phyloP scores from a whole-genome alignment of 2,797 vertebrate species.

The Anableps anableps region DNA sequence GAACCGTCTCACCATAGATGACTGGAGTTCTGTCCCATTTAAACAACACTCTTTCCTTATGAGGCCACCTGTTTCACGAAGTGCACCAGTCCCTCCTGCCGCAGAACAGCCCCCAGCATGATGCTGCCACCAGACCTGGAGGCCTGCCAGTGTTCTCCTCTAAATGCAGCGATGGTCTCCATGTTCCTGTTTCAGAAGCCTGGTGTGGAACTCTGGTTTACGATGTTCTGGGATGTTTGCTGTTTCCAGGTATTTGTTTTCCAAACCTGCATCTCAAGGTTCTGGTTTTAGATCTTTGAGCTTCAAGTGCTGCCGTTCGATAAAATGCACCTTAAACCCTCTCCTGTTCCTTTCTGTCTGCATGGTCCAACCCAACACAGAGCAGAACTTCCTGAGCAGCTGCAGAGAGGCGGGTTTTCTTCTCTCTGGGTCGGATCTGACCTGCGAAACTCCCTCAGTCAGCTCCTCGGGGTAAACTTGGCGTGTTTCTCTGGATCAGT shows the following conservation, averaged over 20 bases:
- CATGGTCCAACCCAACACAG: background rate
- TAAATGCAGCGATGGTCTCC: no score
- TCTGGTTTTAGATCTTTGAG: background rate
- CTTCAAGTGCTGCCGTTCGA: background rate
- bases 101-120: no score
- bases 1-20: background rate
- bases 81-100: background rate
- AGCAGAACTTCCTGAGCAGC: background rate
- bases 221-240: slow-evolving; percentile 35
- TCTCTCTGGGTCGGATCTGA: background rate
- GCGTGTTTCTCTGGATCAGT: background rate
- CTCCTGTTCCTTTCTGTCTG: background rate
- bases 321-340: background rate
- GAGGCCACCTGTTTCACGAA: background rate
- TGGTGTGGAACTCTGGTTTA: slow-evolving; percentile 31
- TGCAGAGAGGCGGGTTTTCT: background rate
- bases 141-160: no score
- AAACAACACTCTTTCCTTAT: background rate
- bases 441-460: background rate
- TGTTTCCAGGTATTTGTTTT: background rate
- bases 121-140: no score
- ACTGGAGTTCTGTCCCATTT: background rate
- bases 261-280: background rate
- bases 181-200: slow-evolving; percentile 55
- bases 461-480: background rate